These are phyloP conservation scores for Liolophura sinensis DNA, from an alignment of 1,140 invertebrate genomes.

Conservation along the genomic window DNA sequence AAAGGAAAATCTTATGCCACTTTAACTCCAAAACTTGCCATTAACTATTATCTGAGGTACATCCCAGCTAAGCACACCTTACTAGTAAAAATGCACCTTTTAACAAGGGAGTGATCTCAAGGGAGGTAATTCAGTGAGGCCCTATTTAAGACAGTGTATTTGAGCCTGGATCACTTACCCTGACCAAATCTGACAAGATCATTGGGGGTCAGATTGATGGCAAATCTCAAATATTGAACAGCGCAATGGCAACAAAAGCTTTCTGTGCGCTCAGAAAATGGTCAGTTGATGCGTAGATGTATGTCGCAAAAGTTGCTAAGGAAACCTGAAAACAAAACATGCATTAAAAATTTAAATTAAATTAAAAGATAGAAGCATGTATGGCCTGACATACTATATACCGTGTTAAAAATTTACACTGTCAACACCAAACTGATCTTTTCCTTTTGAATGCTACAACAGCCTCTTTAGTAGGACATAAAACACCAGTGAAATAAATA, in stretches of 20 bases:
- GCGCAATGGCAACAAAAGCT: constrained; percentile 90
- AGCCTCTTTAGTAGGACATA: too few relatives aligned
- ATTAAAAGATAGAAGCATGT: not conserved
- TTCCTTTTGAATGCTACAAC: too few relatives aligned
- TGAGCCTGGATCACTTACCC: constrained; percentile 15
- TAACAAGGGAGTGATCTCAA: not conserved
- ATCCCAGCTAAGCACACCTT: not conserved
- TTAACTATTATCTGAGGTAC: too few relatives aligned
- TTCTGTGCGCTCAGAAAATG: constrained; percentile 60
- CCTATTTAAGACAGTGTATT: too few relatives aligned
- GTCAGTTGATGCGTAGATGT: constrained; percentile 53
- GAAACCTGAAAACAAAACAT: constrained; percentile 64
- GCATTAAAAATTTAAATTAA: constrained; percentile 7
- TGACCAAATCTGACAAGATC: constrained; percentile 58
- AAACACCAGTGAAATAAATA: too few relatives aligned
- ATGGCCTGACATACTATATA: not conserved
- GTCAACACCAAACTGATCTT: not conserved
- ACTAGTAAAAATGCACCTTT: not conserved
- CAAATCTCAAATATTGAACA: constrained; percentile 97
- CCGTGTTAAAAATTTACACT: not conserved
- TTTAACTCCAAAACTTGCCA: too few relatives aligned
- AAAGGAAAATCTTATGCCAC: not conserved
- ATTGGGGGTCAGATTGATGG: constrained; percentile 66
- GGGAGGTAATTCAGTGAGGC: too few relatives aligned
- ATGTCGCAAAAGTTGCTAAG: constrained; percentile 66